Evolutionary conservation across 2,797 vertebrate genomes (phyloP), one percentile per base, ranked within the genome.

Genomic region (Oreortyx pictus): DNA sequence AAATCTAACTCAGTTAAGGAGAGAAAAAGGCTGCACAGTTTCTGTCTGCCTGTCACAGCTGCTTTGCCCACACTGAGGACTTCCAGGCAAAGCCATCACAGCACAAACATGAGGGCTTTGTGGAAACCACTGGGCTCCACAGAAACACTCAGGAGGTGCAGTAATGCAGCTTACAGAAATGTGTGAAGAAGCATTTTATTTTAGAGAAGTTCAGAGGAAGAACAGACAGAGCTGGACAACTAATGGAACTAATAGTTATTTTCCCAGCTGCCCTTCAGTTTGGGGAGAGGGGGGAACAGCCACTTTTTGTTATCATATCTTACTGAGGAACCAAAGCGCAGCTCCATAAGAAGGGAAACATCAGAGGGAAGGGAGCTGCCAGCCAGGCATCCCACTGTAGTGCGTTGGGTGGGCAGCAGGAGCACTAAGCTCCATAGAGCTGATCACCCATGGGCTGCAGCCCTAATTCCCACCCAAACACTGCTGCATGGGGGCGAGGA

Each of bases 41-140:
- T 88, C 65, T 77, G 67, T 86, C 29, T 47, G 70, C 41, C 81
- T 67, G 77, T 46, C 71, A 23, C 35, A 82, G 81, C 52, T 79
- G 74, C 82, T 80, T 86, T 54, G 82, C 33, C 74, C 65, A 79
- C 37, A 37, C 60, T n/a, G 60, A 59, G 1, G 0, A 49, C 29
- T 39, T n/a, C 62, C 85, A 88, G 74, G 89, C 91, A 92, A 92
- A 93, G 66, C 35, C 60, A 77, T 46, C 0, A 0, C 49, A 84
- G 67, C 47, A 74, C 6, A 23, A 91, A 96, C 80, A 93, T 5
- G 3, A 92, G 67, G 59, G 73, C 84, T 90, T 87, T 94, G 92
- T 72, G 84, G 84, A 59, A 86, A 73, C 1, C 0, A 2, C 46
- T 25, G 86, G n/a, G 61, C 83, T 91, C 44, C 86, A 78, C 50